Base-by-base conservation (phyloP, 2,797 vertebrate species). In the Hemitrygon akajei region DNA sequence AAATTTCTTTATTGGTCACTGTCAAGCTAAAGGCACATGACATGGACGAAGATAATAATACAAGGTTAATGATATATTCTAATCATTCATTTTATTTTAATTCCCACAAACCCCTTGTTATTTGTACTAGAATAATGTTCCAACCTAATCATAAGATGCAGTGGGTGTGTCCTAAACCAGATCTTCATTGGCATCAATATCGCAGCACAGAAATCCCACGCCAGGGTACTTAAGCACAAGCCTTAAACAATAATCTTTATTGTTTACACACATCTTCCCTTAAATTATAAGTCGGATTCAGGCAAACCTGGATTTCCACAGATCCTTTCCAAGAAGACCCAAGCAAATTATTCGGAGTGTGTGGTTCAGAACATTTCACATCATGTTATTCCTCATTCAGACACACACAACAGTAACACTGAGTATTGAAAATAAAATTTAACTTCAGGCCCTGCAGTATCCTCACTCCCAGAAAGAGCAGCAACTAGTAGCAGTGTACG, bases 251-350 rank as follows among this genome's bases (percentile, higher is more conserved):
- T 34, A 37, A 66, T n/a, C 76, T 66, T 89, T 30, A 87, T 47
- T 60, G 3, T 86, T 63, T 60, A 37, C 69, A 89, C 34, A 89
- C 69, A 66, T 69, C 7, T 22, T 89, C 63, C 25, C 56, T 84
- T 27, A 58, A 27, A 56, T 69, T 30, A 9, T 66, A 69, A 63
- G 20, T 18, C 16, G 89, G 63, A 47, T 63, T 89, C 86, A 89
- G 63, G 7, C n/a, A 89, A 37, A 34, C 69, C 86, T 89, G 86
- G 86, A 89, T 66, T 89, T 37, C 60, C n/a, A 66, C 86, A 89
- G n/a, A 69, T 11, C 7, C 18, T 69, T 69, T 69, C 18, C 60
- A 89, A 20, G 71, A 25, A 14, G 71, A 75, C 71, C 18, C 7
- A 22, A 75, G 71, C 7, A 22, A 75, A 75, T 18, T 18, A 25